Evolutionary conservation across 2,113 vertebrate species (phyloP).

Genomic region (Rhynchopsitta pachyrhyncha): DNA sequence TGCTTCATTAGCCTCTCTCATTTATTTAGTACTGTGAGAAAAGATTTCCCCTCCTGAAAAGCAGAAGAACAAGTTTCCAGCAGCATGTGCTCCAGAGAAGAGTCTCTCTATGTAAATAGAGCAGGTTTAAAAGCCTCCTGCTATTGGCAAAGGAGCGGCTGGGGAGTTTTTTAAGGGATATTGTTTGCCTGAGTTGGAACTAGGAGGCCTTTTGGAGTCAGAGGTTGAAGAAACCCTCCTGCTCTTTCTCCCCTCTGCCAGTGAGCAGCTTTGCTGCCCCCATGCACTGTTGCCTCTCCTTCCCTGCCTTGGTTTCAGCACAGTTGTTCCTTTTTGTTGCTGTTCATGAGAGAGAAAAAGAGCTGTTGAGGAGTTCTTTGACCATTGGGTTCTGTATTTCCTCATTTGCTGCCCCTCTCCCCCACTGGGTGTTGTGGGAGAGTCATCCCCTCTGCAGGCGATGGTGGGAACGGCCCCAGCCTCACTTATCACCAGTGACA

Average conservation of each 20-base stretch:
- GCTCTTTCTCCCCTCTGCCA: background rate
- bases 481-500: slow-evolving; percentile 80
- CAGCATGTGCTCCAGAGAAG: slow-evolving; percentile 13
- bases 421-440: slow-evolving; percentile 79
- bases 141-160: slow-evolving; percentile 24
- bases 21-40: slow-evolving; percentile 62
- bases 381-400: slow-evolving; percentile 58
- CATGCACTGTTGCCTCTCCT: background rate
- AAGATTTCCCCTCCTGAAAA: slow-evolving; percentile 55
- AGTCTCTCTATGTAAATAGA: slow-evolving; percentile 40
- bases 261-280: background rate
- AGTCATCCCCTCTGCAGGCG: slow-evolving; percentile 74
- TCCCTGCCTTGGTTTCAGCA: background rate
- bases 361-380: slow-evolving; percentile 7
- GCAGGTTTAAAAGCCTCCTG: slow-evolving; percentile 27
- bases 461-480: slow-evolving; percentile 79
- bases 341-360: slow-evolving; percentile 11
- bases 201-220: background rate
- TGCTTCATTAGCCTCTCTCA: slow-evolving; percentile 49
- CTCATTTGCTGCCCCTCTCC: slow-evolving; percentile 29
- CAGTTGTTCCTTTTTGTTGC: slow-evolving; percentile 19
- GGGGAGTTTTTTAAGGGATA: slow-evolving; percentile 46
- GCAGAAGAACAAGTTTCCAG: slow-evolving; percentile 52
- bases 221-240: background rate
- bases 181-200: background rate